phyloP scores from a whole-genome alignment of 2,113 vertebrate species.

The Strix aluco region DNA sequence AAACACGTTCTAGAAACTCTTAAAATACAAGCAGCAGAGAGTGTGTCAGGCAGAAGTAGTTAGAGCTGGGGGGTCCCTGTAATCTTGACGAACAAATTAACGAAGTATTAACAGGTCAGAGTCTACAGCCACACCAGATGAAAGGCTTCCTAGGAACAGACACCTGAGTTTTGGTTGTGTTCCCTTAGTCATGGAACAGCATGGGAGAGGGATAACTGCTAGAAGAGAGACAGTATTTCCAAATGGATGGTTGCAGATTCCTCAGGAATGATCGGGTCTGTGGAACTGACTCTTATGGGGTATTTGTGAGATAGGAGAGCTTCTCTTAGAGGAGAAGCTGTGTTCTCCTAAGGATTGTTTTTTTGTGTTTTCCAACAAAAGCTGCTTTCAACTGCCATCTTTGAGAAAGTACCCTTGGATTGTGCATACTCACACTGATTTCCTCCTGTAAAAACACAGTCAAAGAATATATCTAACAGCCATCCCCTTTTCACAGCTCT shows the following conservation, averaged over 20 bases:
- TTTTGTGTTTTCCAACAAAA: not conserved
- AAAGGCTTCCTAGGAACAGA: not conserved
- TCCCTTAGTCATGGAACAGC: not conserved
- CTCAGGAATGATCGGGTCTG: not conserved
- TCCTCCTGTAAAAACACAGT: not conserved
- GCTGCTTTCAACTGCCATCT: not conserved
- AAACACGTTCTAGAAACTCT: not conserved
- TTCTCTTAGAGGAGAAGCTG: not conserved
- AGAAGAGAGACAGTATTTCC: not conserved
- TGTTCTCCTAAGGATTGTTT: not conserved
- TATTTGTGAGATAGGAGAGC: not conserved
- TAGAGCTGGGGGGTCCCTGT: not conserved
- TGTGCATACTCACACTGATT: not conserved
- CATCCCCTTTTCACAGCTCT: not conserved
- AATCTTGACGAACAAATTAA: not conserved
- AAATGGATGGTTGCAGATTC: not conserved
- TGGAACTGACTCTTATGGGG: not conserved
- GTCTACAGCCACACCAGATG: not conserved
- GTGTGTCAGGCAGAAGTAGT: not conserved
- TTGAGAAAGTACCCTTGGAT: not conserved
- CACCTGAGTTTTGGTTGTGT: not conserved
- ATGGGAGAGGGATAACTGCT: accelerated
- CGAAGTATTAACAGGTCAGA: not conserved
- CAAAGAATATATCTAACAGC: not conserved
- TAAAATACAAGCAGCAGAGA: not conserved